These are phyloP conservation scores for Luidia sarsii DNA, from an alignment of 53 echinoderm and acorn worm species.

Conservation along the genomic window DNA sequence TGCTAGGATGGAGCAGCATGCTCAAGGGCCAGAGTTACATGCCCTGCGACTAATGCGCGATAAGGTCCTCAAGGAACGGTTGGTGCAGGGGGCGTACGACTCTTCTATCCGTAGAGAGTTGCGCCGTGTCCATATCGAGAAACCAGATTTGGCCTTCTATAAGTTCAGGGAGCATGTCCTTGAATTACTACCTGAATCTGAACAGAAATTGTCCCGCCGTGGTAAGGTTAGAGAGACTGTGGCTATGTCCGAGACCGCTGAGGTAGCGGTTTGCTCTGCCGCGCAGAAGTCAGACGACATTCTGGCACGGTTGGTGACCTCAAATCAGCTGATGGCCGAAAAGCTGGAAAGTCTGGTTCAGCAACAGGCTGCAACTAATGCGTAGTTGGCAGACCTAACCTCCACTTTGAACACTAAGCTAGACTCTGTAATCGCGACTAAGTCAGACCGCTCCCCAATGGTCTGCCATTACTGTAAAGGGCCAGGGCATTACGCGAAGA, in stretches of 20 bases:
- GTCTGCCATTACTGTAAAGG: constrained; percentile 14
- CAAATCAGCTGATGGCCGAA: background rate
- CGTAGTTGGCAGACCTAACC: background rate
- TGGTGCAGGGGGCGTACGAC: background rate
- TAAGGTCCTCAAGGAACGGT: constrained; percentile 3
- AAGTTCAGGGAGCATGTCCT: constrained; percentile 3
- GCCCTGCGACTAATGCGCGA: constrained; percentile 30
- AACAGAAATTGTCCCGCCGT: background rate
- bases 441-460: background rate
- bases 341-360: background rate
- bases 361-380: background rate
- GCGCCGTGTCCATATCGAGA: background rate
- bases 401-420: background rate
- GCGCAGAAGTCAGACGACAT: no score
- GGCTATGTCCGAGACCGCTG: background rate
- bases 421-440: constrained; percentile 5
- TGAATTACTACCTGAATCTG: no score
- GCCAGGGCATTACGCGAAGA: constrained; percentile 14
- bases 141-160: background rate
- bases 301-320: no score
- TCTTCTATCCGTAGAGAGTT: background rate
- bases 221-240: background rate
- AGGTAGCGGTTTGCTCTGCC: constrained; percentile 1
- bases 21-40: constrained; percentile 8
- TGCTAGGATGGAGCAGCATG: constrained; percentile 28